These are phyloP conservation scores for Orussus abietinus DNA, from an alignment of 1,140 invertebrate species.

Conservation along the genomic window DNA sequence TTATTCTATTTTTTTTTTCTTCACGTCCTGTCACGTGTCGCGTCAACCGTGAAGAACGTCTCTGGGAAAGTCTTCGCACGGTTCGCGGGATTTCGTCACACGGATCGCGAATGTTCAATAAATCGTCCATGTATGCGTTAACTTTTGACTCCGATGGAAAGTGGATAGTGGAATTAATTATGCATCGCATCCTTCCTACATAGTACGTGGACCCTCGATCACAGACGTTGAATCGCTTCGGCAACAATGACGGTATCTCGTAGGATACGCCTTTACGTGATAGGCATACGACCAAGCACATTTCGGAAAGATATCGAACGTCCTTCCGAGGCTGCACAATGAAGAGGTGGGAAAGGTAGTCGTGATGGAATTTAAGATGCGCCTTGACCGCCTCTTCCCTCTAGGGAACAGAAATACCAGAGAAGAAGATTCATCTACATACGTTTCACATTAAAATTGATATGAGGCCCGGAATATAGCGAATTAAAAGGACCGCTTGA, in stretches of 20 bases:
- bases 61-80: no score
- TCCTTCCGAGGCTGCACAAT: slow-evolving; percentile 14
- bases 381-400: neutral
- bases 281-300: slow-evolving; percentile 3
- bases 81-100: slow-evolving; percentile 34
- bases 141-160: neutral
- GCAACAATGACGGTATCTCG: slow-evolving; percentile 12
- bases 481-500: no score
- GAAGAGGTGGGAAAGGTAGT: slow-evolving; percentile 9
- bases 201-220: slow-evolving; percentile 1
- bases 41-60: no score
- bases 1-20: no score
- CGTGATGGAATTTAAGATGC: slow-evolving; percentile 13
- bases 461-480: no score
- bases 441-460: no score
- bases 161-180: neutral
- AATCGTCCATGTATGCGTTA: neutral
- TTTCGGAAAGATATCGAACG: slow-evolving; percentile 13
- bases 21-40: no score
- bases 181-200: neutral
- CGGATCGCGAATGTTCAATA: slow-evolving; percentile 11
- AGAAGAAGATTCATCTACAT: no score
- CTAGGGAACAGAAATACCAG: no score
- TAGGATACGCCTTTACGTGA: slow-evolving; percentile 18
- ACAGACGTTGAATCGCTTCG: slow-evolving; percentile 10